These are phyloP conservation scores for Bovichtus variegatus DNA, from an alignment of 2,797 vertebrate species.

Conservation along the genomic window DNA sequence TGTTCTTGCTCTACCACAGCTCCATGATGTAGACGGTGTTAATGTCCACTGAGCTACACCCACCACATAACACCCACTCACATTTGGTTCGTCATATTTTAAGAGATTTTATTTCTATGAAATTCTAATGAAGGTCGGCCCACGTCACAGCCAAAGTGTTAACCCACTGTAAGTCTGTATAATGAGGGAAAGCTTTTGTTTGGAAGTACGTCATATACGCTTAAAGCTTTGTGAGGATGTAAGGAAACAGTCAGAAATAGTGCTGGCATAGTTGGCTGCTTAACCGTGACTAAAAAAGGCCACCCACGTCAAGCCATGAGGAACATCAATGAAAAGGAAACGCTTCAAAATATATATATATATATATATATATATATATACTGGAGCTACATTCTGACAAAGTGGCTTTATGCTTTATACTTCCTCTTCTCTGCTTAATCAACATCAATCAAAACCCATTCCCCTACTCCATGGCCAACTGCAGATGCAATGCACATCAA, in stretches of 20 bases:
- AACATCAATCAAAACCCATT: neutral
- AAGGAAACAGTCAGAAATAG: slow-evolving; percentile 40
- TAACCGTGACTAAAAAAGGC: slow-evolving; percentile 28
- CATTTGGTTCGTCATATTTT: slow-evolving; percentile 3
- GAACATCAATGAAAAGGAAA: slow-evolving; percentile 42
- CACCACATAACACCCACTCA: slow-evolving; percentile 2
- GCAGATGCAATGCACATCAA: neutral
- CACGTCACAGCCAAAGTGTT: slow-evolving; percentile 27
- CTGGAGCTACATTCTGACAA: slow-evolving; percentile 4
- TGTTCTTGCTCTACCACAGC: neutral
- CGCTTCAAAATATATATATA: slow-evolving; percentile 23
- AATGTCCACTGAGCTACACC: neutral
- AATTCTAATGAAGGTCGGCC: slow-evolving; percentile 30
- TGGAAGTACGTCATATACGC: slow-evolving; percentile 18
- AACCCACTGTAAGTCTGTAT: slow-evolving; percentile 20
- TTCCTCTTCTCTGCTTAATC: neutral
- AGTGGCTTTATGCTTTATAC: slow-evolving; percentile 8
- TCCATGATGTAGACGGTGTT: no score
- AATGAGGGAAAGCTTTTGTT: slow-evolving; percentile 22
- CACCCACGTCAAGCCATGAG: slow-evolving; percentile 40
- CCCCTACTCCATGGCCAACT: neutral
- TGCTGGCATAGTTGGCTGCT: slow-evolving; percentile 49
- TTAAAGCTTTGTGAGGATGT: slow-evolving; percentile 24
- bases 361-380: no score
- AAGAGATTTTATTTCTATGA: neutral